These are phyloP conservation scores for Papilio protenor DNA, from an alignment of 2,888 invertebrate genomes.

Conservation along the genomic window DNA sequence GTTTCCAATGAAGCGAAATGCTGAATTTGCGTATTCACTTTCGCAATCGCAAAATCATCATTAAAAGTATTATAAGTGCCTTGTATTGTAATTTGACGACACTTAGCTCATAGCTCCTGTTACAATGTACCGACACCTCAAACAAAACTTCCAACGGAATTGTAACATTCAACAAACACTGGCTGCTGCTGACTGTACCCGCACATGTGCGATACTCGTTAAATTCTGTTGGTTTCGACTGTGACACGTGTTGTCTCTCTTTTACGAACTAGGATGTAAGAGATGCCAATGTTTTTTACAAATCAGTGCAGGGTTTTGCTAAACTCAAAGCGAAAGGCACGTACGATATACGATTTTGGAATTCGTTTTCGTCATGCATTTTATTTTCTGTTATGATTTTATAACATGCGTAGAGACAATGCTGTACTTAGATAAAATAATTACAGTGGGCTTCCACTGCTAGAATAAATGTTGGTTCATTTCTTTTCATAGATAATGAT, in stretches of 20 bases:
- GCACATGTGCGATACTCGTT: slow-evolving; percentile 34
- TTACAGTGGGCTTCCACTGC: no score
- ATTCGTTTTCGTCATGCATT: background rate
- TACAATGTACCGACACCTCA: slow-evolving; percentile 37
- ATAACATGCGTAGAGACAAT: background rate
- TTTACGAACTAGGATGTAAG: background rate
- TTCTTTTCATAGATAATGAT: background rate
- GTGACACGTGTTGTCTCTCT: background rate
- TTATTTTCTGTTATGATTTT: background rate
- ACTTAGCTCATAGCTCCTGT: slow-evolving; percentile 26
- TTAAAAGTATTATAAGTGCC: slow-evolving; percentile 8
- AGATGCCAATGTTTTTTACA: background rate
- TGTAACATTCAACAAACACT: slow-evolving; percentile 42
- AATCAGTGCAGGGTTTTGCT: background rate
- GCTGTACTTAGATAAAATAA: background rate
- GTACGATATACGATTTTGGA: background rate
- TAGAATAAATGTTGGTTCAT: background rate
- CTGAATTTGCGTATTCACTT: background rate
- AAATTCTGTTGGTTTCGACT: background rate
- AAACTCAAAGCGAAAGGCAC: background rate
- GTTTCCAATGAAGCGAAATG: background rate
- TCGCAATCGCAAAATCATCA: background rate
- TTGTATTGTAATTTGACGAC: slow-evolving; percentile 33
- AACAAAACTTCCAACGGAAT: slow-evolving; percentile 42
- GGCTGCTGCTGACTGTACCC: slow-evolving; percentile 30